Conservation (phyloP, 2,113 vertebrate species). For the Callocephalon fimbriatum region DNA sequence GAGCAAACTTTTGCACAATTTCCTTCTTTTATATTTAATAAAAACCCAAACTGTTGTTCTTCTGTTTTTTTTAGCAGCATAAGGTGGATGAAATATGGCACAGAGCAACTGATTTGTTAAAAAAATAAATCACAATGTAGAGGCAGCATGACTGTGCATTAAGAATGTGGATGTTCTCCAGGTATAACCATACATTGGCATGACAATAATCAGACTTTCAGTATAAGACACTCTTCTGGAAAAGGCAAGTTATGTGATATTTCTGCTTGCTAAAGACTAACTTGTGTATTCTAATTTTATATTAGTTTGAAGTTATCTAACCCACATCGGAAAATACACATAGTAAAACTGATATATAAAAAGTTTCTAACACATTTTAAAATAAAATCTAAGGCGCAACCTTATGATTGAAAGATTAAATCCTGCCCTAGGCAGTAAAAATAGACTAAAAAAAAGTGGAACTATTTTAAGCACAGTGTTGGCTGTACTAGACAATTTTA, state of each 20-base stretch:
- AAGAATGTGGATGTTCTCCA: background rate
- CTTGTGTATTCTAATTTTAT: conserved; percentile 44
- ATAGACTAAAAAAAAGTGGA: conserved; percentile 72
- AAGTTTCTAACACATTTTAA: conserved; percentile 59
- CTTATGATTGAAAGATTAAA: conserved; percentile 78
- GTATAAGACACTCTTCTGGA: conserved; percentile 21
- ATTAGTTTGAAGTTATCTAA: conserved; percentile 63
- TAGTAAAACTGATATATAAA: conserved; percentile 54
- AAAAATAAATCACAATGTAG: background rate
- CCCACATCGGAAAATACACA: conserved; percentile 16
- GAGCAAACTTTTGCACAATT: background rate
- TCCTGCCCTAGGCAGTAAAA: conserved; percentile 73
- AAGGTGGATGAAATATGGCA: background rate
- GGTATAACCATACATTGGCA: background rate
- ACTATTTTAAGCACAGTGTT: conserved; percentile 78
- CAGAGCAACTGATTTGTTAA: background rate
- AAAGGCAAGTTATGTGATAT: conserved; percentile 58
- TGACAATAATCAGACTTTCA: background rate
- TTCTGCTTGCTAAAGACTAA: conserved; percentile 49
- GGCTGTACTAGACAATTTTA: conserved; percentile 79
- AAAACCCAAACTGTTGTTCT: background rate
- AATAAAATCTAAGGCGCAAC: conserved; percentile 69
- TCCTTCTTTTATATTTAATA: background rate
- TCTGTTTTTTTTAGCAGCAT: background rate
- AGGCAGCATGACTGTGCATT: background rate